Percentiles rank a stretch among this genome's conserved stretches.
These are phyloP conservation scores for Drosophila mauritiana DNA, from an alignment of 1,140 invertebrate genomes.

Conservation along the genomic window DNA sequence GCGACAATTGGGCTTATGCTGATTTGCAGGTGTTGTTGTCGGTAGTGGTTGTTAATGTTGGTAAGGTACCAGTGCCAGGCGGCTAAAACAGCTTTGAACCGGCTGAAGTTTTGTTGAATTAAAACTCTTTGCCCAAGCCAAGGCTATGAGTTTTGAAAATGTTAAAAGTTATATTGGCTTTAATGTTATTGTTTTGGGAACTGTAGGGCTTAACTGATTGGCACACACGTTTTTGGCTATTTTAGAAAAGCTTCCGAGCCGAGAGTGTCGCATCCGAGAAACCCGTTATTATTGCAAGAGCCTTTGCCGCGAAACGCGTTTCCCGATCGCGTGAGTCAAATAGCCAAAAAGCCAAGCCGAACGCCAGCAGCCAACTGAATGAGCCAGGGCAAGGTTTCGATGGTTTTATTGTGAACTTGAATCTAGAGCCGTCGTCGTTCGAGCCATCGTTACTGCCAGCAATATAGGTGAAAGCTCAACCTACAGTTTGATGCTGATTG, in stretches of 20 bases:
- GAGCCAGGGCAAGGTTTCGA: slow-evolving; percentile 63
- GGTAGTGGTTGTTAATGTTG: slow-evolving; percentile 19
- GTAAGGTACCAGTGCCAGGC: slow-evolving; percentile 9
- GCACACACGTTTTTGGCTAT: slow-evolving; percentile 24
- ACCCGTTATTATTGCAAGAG: slow-evolving; percentile 63
- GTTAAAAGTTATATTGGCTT: slow-evolving; percentile 10
- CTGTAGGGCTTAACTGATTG: slow-evolving; percentile 15
- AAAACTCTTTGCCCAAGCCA: slow-evolving; percentile 37
- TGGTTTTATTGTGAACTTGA: slow-evolving; percentile 77
- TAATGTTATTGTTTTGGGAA: slow-evolving; percentile 25
- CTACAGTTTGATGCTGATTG: background rate
- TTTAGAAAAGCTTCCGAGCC: slow-evolving; percentile 15
- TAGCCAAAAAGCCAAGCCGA: slow-evolving; percentile 35
- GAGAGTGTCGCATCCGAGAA: slow-evolving; percentile 32
- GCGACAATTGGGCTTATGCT: slow-evolving; percentile 41
- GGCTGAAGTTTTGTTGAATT: slow-evolving; percentile 31
- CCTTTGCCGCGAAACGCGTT: slow-evolving; percentile 32
- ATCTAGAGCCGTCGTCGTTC: slow-evolving; percentile 28
- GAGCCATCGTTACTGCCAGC: slow-evolving; percentile 8
- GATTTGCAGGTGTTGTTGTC: slow-evolving; percentile 30
- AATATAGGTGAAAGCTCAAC: slow-evolving; percentile 66
- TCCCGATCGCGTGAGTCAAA: slow-evolving; percentile 50
- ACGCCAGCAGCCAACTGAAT: slow-evolving; percentile 66
- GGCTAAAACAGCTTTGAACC: slow-evolving; percentile 60
- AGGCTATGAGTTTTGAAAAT: slow-evolving; percentile 38